A percentile compares a stretch with the other conserved stretches of the same genome.
phyloP scores from a whole-genome alignment of 2,797 vertebrate species.

The Amphiprion clarkii region DNA sequence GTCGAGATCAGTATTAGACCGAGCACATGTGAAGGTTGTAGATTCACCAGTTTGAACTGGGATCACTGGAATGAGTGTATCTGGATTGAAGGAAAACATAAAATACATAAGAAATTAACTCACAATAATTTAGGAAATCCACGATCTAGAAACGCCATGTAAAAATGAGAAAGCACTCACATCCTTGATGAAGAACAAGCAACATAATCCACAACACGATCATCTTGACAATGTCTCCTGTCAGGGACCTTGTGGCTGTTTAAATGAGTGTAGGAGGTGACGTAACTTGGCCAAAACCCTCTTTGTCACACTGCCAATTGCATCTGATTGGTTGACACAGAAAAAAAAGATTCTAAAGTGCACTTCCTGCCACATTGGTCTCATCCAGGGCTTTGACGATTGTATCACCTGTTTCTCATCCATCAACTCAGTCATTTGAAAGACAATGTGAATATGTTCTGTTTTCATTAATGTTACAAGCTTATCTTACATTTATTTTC shows the following conservation, averaged over 20 bases:
- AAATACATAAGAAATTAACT: not conserved
- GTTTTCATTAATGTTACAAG: no score
- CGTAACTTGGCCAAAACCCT: no score
- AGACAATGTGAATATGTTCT: no score
- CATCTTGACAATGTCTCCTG: not conserved
- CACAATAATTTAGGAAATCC: no score
- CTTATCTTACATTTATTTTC: no score
- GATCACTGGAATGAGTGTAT: not conserved
- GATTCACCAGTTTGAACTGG: slow-evolving; percentile 16
- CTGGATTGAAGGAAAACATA: slow-evolving; percentile 1
- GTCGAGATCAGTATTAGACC: not conserved
- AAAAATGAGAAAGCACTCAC: slow-evolving; percentile 2
- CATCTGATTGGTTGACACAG: no score
- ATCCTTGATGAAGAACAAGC: slow-evolving; percentile 9
- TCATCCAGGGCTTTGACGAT: no score
- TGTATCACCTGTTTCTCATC: no score
- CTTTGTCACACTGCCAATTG: no score
- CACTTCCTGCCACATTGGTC: not conserved
- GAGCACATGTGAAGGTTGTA: slow-evolving; percentile 14
- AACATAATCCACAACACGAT: slow-evolving; percentile 13
- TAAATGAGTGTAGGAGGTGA: not conserved
- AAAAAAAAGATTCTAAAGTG: not conserved
- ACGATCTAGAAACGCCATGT: no score
- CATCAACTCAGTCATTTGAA: no score
- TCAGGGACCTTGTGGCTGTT: not conserved